A percentile compares a stretch with the other conserved stretches of the same genome.
Evolutionary conservation across 2,888 invertebrate species (phyloP).

Genomic region (Drosophila nr. perissopoda): DNA sequence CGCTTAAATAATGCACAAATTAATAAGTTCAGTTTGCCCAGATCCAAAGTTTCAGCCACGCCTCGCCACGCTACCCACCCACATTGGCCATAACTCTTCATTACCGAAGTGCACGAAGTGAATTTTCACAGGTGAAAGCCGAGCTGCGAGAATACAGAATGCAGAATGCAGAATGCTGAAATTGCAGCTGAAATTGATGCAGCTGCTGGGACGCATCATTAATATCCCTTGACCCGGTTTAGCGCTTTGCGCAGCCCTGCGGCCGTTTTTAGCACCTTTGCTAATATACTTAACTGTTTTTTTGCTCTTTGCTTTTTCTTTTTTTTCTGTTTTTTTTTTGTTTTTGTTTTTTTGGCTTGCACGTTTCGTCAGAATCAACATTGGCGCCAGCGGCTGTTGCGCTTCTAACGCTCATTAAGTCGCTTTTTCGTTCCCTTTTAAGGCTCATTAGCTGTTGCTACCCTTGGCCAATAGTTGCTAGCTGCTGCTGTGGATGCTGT

Average conservation of each 20-base stretch:
- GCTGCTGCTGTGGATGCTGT: constrained; percentile 2
- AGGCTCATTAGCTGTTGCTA: constrained; percentile 55
- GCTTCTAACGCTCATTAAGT: constrained; percentile 49
- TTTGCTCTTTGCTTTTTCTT: neutral
- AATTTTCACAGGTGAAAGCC: constrained; percentile 35
- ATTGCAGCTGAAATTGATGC: constrained; percentile 36
- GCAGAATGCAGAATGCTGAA: constrained; percentile 10
- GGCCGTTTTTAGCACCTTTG: constrained; percentile 48
- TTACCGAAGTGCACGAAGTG: constrained; percentile 58
- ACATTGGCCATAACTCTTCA: constrained; percentile 66
- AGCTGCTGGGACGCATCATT: constrained; percentile 50
- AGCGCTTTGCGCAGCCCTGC: constrained; percentile 33
- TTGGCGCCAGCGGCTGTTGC: constrained; percentile 34
- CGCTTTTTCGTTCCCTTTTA: constrained; percentile 41
- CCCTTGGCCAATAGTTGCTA: constrained; percentile 21
- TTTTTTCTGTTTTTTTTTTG: too few species aligned
- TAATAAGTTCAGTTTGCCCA: constrained; percentile 70
- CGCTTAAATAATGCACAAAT: constrained; percentile 78
- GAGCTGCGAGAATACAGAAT: constrained; percentile 8
- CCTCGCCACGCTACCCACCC: neutral
- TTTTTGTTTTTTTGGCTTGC: neutral
- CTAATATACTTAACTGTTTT: constrained; percentile 17
- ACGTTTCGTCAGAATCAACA: constrained; percentile 41
- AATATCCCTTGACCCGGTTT: constrained; percentile 67
- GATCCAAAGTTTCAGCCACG: constrained; percentile 7